A percentile compares a stretch with the other conserved stretches of the same genome.
Evolutionary conservation across 2,888 invertebrate species (phyloP).

Genomic region (Catotricha subobsoleta): DNA sequence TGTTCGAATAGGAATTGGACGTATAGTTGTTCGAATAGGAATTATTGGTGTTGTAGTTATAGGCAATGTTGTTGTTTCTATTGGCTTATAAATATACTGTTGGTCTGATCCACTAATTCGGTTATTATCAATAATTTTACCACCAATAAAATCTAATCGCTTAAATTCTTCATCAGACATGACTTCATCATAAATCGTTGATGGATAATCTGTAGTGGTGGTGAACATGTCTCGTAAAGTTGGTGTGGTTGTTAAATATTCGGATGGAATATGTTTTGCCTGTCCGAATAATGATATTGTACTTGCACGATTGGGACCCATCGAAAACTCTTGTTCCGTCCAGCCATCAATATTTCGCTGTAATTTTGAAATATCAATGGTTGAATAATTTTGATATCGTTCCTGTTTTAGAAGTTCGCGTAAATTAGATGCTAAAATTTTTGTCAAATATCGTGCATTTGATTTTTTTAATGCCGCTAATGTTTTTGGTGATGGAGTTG

Average conservation of each 20-base stretch:
- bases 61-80: neutral
- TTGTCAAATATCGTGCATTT: constrained; percentile 22
- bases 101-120: neutral
- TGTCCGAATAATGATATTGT: constrained; percentile 38
- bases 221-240: constrained; percentile 25
- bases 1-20: neutral
- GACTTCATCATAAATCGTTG: constrained; percentile 10
- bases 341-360: constrained; percentile 73
- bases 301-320: constrained; percentile 29
- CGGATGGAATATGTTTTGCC: constrained; percentile 60
- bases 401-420: constrained; percentile 33
- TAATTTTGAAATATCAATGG: constrained; percentile 52
- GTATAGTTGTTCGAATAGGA: constrained; percentile 9
- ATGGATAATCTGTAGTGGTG: constrained; percentile 29
- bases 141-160: neutral
- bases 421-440: constrained; percentile 32
- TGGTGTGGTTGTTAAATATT: constrained; percentile 49
- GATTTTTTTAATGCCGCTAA: constrained; percentile 15
- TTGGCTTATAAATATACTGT: neutral
- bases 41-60: constrained; percentile 8
- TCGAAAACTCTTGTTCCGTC: constrained; percentile 59
- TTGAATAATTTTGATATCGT: constrained; percentile 29
- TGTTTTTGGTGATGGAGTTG: constrained; percentile 15
- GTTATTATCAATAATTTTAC: neutral
- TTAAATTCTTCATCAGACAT: constrained; percentile 6